These are phyloP conservation scores for Drosophila burlai DNA, from an alignment of 1,140 invertebrate genomes.

Conservation along the genomic window DNA sequence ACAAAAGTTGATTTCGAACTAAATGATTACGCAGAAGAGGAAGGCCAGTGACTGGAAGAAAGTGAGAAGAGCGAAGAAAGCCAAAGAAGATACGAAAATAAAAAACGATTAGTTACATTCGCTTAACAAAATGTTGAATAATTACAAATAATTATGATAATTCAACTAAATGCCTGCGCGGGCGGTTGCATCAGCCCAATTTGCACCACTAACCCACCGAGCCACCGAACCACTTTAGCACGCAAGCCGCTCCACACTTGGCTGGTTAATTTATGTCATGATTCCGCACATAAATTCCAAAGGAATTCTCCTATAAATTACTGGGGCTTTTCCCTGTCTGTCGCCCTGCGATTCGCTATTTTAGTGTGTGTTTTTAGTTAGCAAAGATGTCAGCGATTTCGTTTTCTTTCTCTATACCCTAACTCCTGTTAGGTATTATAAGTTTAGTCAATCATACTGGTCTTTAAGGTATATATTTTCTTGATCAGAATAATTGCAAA, in stretches of 20 bases:
- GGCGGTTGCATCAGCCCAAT: slow-evolving; percentile 76
- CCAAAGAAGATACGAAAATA: slow-evolving; percentile 3
- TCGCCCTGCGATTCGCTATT: slow-evolving; percentile 28
- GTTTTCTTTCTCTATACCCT: slow-evolving; percentile 19
- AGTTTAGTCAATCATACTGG: not conserved
- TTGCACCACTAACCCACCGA: slow-evolving; percentile 69
- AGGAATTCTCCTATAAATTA: slow-evolving; percentile 77
- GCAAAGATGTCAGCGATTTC: slow-evolving; percentile 71
- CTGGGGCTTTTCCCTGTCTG: slow-evolving; percentile 58
- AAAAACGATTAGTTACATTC: slow-evolving; percentile 70
- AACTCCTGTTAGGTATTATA: not conserved
- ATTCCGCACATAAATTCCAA: slow-evolving; percentile 77
- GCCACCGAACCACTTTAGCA: slow-evolving; percentile 30
- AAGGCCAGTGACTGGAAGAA: slow-evolving; percentile 52
- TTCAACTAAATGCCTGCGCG: slow-evolving; percentile 72
- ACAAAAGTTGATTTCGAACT: slow-evolving; percentile 69
- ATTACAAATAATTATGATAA: slow-evolving; percentile 75
- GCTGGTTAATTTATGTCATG: slow-evolving; percentile 77
- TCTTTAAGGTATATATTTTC: not conserved
- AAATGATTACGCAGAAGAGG: slow-evolving; percentile 60
- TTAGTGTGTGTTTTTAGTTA: slow-evolving; percentile 47
- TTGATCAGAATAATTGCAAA: not conserved
- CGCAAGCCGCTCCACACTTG: slow-evolving; percentile 43
- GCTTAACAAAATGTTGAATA: slow-evolving; percentile 77
- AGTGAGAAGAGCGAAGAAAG: slow-evolving; percentile 43